Evolutionary conservation across 2,113 vertebrate genomes (phyloP), one percentile per base, ranked within the genome.

Genomic region (Ciconia boyciana): DNA sequence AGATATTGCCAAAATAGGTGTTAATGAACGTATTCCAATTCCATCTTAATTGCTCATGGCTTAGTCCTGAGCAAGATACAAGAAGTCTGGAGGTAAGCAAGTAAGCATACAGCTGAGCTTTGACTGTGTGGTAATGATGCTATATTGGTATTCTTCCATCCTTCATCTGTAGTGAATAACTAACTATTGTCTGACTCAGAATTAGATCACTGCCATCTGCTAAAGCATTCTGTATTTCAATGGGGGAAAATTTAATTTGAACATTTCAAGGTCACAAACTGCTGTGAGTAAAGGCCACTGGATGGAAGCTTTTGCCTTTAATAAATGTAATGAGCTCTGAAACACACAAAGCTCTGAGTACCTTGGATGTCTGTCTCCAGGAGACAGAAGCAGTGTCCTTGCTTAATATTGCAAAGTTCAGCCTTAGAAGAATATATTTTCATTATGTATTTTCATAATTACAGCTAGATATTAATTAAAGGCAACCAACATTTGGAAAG

Each of bases 191-290:
- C 64, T 92, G 88, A 74, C 57, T 96, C 24, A 41, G 29, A 80
- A 81, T 95, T 93, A 74, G 48, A 70, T 94, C 62, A 41, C 71
- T 31, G 14, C 86, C 87, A 94, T 92, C 79, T 96, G 91, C 72
- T 95, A 65, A 69, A 83, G 32, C 13, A 77, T 68, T 93, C 29
- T 84, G 44, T 76, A 26, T 93, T 96, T 95, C 44, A 3, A 51
- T 85, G 62, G 64, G 71, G 69, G 25, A 46, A 70, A 91, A 88
- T 82, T 66, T 84, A 94, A 87, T 94, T 92, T 81, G 60, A 95
- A 81, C 65, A 6, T 90, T 96, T 93, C 91, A 95, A 96, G 95
- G 80, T 97, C 85, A 54, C 72, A 94, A 60, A 28, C 70, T 74
- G 84, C 77, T 88, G 79, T 80, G 89, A 95, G 65, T 85, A 68